Base-by-base conservation (phyloP, 2,888 invertebrate species). In the Eupithecia vulgata region DNA sequence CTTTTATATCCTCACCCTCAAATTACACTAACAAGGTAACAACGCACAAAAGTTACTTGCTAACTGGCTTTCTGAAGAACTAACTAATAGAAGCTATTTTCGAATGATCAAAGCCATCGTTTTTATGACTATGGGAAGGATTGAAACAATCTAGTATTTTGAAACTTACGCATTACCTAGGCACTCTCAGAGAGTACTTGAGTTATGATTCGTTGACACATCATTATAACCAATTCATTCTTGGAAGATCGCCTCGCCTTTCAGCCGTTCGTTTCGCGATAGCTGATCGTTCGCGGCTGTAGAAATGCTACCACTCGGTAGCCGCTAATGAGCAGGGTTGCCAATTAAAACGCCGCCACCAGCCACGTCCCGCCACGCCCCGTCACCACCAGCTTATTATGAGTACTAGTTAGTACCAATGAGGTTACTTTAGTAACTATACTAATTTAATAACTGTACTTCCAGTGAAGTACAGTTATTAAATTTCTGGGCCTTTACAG, bases 21-120 rank as follows among this genome's bases (percentile, higher is more conserved):
- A 71, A 74, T 74, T 68, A 73, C 73, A 70, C 45, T 45, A 71
- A 66, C 71, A 71, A 68, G 65, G 70, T 74, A 71, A 70, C 67
- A 64, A 73, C 21, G 30, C 25, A 34, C 25, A 67, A 40, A 52
- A 40, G 15, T 62, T 15, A 61, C 34, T 17, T 61, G 17, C 34
- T 61, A 61, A 61, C 61, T 7, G 34, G 61, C 34, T 34, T 17
- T 15, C 57, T 13, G 21, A 13, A 57, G 25, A 57, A 57, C 21
- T 45, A 45, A 45, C 12, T 52, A 52, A 52, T 21, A 52, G 52
- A 45, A 8, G n/a, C 45, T 45, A n/a, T 7, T 21, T n/a, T 2
- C 2, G 10, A 52, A 52, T 52, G n/a, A 21, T 10, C n/a, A 52
- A n/a, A 8, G 52, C 52, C 52, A 10, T 52, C 52, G 21, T 10